Evolutionary conservation across 1,140 invertebrate species (phyloP), one percentile per base, ranked within the genome.

Genomic region (Himalopsyche phryganea): DNA sequence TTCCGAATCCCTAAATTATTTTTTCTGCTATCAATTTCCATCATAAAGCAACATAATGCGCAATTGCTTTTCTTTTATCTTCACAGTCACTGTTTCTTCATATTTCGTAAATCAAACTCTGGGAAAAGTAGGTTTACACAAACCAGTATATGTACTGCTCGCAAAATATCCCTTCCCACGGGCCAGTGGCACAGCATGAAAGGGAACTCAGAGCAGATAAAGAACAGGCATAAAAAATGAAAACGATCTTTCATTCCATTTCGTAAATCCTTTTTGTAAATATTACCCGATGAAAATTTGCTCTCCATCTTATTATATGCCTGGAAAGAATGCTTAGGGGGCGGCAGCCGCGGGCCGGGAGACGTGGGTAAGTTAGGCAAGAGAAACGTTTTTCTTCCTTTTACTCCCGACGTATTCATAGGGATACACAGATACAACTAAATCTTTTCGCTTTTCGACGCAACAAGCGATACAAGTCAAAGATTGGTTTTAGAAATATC

Each of bases 161-260:
- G 10, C 15, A 14, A 41, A 14, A 41, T 5, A 41, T 18, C 23
- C 23, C 51, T 42, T 36, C 50, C 50, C 35, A 41, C 18, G 23
- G 23, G 23, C 23, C 23, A 28, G 18, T 50, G 14, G 14, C 42
- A 46, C 36, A 4, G 40, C 33, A 53, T 52, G 54, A 53, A 57
- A 60, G 33, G 50, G 55, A 52, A 44, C 60, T 44, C 60, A 17
- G 18, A 11, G n/a, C 51, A 63, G 61, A 63, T 63, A 63, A 63
- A 63, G 61, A 63, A 49, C 60, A 50, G 56, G 57, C 53, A 60
- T 63, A 63, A 63, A 63, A 63, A 63, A 63, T 63, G 61, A 63
- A 63, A 63, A 63, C 61, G 61, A 63, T 63, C 61, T 63, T 63
- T 63, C 61, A 63, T 63, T 63, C 61, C 61, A 63, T 63, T 63